Evolutionary conservation across 2,113 vertebrate species (phyloP).

Genomic region (Odontesthes bonariensis): DNA sequence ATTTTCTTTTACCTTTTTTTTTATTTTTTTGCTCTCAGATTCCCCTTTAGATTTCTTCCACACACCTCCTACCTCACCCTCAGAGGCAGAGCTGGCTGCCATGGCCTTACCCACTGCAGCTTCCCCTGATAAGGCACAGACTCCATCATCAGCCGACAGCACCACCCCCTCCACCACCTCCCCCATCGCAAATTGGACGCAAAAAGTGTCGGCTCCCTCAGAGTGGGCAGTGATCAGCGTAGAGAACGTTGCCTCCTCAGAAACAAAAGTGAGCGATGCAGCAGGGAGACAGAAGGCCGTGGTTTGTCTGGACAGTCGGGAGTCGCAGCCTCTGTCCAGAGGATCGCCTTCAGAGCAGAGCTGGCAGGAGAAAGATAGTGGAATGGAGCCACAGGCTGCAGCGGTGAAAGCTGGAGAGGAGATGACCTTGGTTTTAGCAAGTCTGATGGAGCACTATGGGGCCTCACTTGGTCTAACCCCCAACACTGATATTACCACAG

Average conservation of each 20-base stretch:
- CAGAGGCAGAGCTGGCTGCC: conserved; percentile 65
- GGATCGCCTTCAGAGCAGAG: conserved; percentile 58
- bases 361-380: conserved; percentile 70
- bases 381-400: conserved; percentile 54
- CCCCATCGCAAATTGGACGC: conserved; percentile 53
- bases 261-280: conserved; percentile 23
- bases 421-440: conserved; percentile 67
- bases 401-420: conserved; percentile 63
- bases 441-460: conserved; percentile 76
- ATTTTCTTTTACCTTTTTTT: conserved; percentile 6
- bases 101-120: conserved; percentile 64
- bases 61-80: conserved; percentile 77
- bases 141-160: conserved; percentile 50
- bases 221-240: conserved; percentile 75
- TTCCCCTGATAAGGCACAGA: conserved; percentile 46
- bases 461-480: conserved; percentile 58
- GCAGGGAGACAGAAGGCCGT: conserved; percentile 7
- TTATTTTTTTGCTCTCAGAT: conserved; percentile 49
- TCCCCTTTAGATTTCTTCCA: conserved; percentile 82
- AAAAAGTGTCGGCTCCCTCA: conserved; percentile 46
- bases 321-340: conserved; percentile 24
- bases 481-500: conserved; percentile 55
- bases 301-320: conserved; percentile 19
- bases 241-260: conserved; percentile 24
- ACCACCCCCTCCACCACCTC: conserved; percentile 33